These are phyloP conservation scores for Orthonevra nobilis DNA, from an alignment of 2,888 invertebrate species.

Conservation along the genomic window DNA sequence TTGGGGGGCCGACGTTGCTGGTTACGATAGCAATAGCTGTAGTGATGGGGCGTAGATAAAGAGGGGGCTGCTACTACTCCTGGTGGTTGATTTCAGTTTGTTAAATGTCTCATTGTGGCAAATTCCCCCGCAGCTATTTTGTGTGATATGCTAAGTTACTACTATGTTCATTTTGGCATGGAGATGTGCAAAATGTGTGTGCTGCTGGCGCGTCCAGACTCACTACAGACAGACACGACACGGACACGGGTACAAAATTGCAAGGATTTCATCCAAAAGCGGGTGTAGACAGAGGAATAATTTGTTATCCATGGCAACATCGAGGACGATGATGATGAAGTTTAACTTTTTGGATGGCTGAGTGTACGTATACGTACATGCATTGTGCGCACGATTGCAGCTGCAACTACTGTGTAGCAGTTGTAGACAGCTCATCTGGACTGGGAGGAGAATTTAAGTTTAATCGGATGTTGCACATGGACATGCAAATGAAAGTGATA, in stretches of 20 bases:
- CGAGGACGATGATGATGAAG: conserved; percentile 52
- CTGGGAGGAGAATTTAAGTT: conserved; percentile 37
- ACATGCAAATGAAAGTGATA: conserved; percentile 67
- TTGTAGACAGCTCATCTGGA: conserved; percentile 13
- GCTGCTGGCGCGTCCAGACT: conserved; percentile 48
- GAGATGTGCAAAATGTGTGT: conserved; percentile 39
- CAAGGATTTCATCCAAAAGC: conserved; percentile 43
- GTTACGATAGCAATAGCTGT: not conserved
- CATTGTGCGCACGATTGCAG: not conserved
- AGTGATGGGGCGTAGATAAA: not conserved
- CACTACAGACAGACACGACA: conserved; percentile 41
- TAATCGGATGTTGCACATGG: conserved; percentile 55
- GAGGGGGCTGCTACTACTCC: too few species aligned
- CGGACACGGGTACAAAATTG: conserved; percentile 24
- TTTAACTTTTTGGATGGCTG: conserved; percentile 45
- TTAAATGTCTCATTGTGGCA: conserved; percentile 63
- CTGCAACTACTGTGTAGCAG: not conserved
- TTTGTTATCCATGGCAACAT: conserved; percentile 62
- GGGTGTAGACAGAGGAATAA: conserved; percentile 46
- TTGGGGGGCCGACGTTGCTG: not conserved
- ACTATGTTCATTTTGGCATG: conserved; percentile 39
- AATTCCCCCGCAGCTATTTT: conserved; percentile 51
- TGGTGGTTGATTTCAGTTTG: conserved; percentile 56
- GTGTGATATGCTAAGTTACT: conserved; percentile 62
- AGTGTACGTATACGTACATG: not conserved